phyloP scores from a whole-genome alignment of 2,797 vertebrate genomes.

The Anguilla anguilla region DNA sequence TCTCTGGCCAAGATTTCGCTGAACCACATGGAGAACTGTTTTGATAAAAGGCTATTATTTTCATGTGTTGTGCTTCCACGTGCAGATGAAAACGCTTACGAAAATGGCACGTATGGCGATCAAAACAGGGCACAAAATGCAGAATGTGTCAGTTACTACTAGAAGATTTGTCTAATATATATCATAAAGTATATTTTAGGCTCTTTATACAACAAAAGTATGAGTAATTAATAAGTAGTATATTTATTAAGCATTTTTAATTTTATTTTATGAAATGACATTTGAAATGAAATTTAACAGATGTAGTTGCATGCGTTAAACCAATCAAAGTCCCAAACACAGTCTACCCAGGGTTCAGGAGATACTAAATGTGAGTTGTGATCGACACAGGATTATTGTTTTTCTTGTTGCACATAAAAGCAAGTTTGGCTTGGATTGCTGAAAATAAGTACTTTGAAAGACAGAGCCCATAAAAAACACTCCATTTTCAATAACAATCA shows the following conservation, averaged over 20 bases:
- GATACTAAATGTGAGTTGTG: neutral
- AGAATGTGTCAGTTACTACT: neutral
- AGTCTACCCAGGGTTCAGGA: neutral
- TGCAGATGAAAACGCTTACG: neutral
- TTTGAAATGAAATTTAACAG: neutral
- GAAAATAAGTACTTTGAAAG: neutral
- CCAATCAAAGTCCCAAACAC: neutral
- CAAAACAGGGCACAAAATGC: neutral
- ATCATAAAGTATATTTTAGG: neutral
- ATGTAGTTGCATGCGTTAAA: neutral
- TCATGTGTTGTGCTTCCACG: neutral
- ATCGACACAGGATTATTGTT: too few relatives aligned
- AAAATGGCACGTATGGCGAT: neutral
- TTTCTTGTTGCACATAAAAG: neutral
- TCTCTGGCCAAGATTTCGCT: neutral
- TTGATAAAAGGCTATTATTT: neutral
- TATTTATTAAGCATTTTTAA: neutral
- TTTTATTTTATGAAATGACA: neutral
- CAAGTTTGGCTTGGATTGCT: neutral
- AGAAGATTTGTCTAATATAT: neutral
- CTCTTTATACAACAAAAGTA: neutral
- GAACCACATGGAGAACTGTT: neutral
- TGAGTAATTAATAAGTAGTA: neutral
- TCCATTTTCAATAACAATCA: neutral
- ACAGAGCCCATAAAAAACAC: neutral